Conservation (phyloP, 2,888 invertebrate genomes). For the Coelopa pilipes region DNA sequence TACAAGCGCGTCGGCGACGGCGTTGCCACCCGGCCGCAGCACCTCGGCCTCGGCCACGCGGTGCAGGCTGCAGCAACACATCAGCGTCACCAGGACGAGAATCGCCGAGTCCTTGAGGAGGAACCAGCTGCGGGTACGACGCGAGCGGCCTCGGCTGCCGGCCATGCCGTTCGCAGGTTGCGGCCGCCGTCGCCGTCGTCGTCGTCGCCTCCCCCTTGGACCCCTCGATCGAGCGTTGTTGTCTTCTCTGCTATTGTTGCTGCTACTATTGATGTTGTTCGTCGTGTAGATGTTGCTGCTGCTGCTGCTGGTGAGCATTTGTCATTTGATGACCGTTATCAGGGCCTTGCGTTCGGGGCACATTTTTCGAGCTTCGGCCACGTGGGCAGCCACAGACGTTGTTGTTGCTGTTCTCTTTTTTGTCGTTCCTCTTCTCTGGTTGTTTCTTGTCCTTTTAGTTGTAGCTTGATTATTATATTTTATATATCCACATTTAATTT, state of each 20-base stretch:
- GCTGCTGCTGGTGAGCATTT: constrained; percentile 54
- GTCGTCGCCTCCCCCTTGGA: too few relatives aligned
- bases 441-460: not conserved
- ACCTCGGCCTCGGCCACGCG: constrained; percentile 18
- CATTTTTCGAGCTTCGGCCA: constrained; percentile 51
- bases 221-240: constrained; percentile 22
- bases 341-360: constrained; percentile 61
- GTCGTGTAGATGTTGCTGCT: too few relatives aligned
- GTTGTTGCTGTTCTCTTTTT: constrained; percentile 22
- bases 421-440: constrained; percentile 11
- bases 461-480: not conserved
- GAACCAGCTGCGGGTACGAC: constrained; percentile 54
- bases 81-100: constrained; percentile 49
- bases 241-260: constrained; percentile 35
- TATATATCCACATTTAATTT: too few relatives aligned
- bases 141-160: constrained; percentile 53
- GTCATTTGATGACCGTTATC: constrained; percentile 65
- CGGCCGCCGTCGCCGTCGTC: too few relatives aligned
- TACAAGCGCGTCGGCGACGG: constrained; percentile 2
- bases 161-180: constrained; percentile 51
- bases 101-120: constrained; percentile 55
- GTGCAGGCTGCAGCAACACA: constrained; percentile 28
- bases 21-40: constrained; percentile 7
- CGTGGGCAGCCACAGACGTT: constrained; percentile 5
- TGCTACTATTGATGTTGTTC: constrained; percentile 33